A percentile compares a stretch with the other conserved stretches of the same genome.
Conservation (phyloP, 1,140 invertebrate species). For the Polypedilum vanderplanki region DNA sequence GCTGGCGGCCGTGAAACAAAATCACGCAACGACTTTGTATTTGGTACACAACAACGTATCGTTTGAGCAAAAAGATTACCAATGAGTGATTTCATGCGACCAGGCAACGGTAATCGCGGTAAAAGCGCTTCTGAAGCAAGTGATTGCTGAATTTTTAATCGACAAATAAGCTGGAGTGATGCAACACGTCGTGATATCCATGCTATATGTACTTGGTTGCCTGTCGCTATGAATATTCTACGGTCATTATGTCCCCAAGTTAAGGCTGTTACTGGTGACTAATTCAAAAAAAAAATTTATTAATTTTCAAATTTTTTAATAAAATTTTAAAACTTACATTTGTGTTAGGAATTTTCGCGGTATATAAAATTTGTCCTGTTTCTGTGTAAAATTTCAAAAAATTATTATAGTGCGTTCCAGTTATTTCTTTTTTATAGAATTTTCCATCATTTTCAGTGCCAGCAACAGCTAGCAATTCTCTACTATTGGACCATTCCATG, state of each 20-base stretch:
- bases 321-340: conserved; percentile 26
- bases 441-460: conserved; percentile 51
- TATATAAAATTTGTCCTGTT: conserved; percentile 64
- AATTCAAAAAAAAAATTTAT: too few species aligned
- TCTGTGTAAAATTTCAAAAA: conserved; percentile 72
- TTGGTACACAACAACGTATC: conserved; percentile 92
- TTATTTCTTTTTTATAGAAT: conserved; percentile 37
- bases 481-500: conserved; percentile 94
- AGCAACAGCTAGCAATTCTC: conserved; percentile 86
- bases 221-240: conserved; percentile 87
- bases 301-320: neutral
- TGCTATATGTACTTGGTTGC: conserved; percentile 80
- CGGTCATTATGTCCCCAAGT: conserved; percentile 98
- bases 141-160: conserved; percentile 59
- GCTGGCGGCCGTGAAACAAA: conserved; percentile 89
- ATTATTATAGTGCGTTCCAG: conserved; percentile 39
- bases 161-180: conserved; percentile 79
- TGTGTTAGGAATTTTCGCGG: conserved; percentile 64
- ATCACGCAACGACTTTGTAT: conserved; percentile 74
- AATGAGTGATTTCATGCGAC: conserved; percentile 73
- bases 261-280: conserved; percentile 82
- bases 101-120: conserved; percentile 71
- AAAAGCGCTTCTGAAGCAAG: conserved; percentile 56
- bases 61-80: conserved; percentile 89
- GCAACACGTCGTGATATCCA: conserved; percentile 87